Conservation (phyloP, 1,140 invertebrate genomes). For the Cyclina sinensis region DNA sequence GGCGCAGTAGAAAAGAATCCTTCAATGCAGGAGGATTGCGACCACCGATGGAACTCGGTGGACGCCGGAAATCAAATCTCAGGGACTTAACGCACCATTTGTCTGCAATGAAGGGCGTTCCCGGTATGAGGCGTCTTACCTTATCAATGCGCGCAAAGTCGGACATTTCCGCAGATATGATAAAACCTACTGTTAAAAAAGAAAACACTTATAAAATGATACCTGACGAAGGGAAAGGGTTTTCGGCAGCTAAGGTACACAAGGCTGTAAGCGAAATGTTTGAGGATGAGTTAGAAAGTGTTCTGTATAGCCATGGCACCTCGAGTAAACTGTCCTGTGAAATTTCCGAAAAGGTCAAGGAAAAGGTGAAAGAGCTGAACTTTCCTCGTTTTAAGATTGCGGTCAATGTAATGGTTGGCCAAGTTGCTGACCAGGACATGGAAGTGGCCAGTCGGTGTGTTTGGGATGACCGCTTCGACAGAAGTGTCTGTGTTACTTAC, state of each 20-base stretch:
- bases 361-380: conserved; percentile 70
- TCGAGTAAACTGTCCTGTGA: conserved; percentile 27
- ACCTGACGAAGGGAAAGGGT: conserved; percentile 60
- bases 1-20: conserved; percentile 28
- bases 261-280: conserved; percentile 42
- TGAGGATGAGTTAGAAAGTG: conserved; percentile 28
- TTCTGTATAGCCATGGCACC: conserved; percentile 42
- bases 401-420: conserved; percentile 74
- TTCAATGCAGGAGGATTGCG: conserved; percentile 1
- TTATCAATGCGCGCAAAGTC: conserved; percentile 45
- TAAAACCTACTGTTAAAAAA: conserved; percentile 35
- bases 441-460: conserved; percentile 75
- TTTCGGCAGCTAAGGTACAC: conserved; percentile 49
- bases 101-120: too few species aligned
- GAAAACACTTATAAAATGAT: conserved; percentile 74
- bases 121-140: conserved; percentile 10
- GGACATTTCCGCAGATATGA: conserved; percentile 48
- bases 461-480: conserved; percentile 76
- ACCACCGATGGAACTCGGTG: neutral
- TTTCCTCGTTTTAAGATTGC: conserved; percentile 75
- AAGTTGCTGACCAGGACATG: conserved; percentile 73
- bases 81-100: neutral
- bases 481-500: conserved; percentile 71
- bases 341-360: conserved; percentile 69
- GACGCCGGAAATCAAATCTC: conserved; percentile 44